These are phyloP conservation scores for Hemicentrotus pulcherrimus DNA, from an alignment of 35 echinoderm and acorn worm species.

Conservation along the genomic window DNA sequence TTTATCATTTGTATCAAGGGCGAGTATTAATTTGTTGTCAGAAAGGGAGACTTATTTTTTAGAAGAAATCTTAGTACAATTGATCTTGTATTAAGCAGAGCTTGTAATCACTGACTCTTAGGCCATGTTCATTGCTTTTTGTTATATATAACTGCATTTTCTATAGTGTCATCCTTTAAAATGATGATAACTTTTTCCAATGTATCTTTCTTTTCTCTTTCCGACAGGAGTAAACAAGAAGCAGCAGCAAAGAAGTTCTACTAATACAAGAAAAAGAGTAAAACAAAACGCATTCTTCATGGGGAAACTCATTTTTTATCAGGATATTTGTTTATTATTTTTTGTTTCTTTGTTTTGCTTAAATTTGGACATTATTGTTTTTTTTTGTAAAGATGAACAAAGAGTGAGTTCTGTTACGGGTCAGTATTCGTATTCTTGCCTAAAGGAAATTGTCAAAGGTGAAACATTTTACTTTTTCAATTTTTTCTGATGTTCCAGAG, in stretches of 20 bases:
- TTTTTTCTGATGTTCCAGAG: neutral
- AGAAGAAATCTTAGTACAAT: neutral
- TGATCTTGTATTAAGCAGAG: constrained; percentile 1
- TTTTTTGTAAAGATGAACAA: neutral
- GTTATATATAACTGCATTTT: too few relatives aligned
- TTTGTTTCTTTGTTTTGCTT: neutral
- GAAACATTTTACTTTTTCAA: too few relatives aligned
- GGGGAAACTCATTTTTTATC: neutral
- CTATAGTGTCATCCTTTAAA: too few relatives aligned
- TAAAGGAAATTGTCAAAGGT: neutral
- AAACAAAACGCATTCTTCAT: neutral
- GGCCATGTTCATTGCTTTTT: too few relatives aligned
- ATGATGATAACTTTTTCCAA: neutral
- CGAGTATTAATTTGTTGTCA: too few relatives aligned
- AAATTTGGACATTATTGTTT: neutral
- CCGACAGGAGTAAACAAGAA: constrained; percentile 94
- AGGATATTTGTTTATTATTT: neutral
- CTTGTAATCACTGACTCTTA: too few relatives aligned
- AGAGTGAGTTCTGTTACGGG: neutral
- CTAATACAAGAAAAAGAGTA: constrained; percentile 50
- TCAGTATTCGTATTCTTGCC: neutral
- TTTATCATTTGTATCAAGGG: too few relatives aligned
- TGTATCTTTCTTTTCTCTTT: constrained; percentile 37
- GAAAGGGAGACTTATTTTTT: too few relatives aligned
- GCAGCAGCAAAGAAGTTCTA: constrained; percentile 98